Base-by-base conservation (phyloP, 2,113 vertebrate genomes). In the Leucosticte australis region DNA sequence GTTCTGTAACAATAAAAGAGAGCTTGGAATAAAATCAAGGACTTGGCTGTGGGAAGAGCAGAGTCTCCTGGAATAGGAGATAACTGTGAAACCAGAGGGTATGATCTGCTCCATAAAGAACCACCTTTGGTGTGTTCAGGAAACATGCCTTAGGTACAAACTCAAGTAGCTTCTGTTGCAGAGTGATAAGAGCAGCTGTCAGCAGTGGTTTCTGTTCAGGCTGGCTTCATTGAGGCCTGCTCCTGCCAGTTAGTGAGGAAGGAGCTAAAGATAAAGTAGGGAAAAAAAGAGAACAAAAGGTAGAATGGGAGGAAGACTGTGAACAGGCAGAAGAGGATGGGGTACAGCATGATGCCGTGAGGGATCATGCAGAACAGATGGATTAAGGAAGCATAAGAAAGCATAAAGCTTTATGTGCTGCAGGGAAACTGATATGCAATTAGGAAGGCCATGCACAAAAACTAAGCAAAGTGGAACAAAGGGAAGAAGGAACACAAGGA, bases 191-290 rank as follows among this genome's bases (percentile, higher is more conserved):
- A 78, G 44, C 65, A 64, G 7, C 84, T 71, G 81, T 55, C 49
- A 71, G 69, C 53, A 84, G 74, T 68, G 81, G 11, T 63, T 70
- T 91, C 74, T 90, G 44, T 73, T 73, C 12, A 76, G 59, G 41
- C 39, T 79, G 70, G 71, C 44, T 76, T 93, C 68, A n/a, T 0
- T 68, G 70, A 55, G 69, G 47, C 39, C 53, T 76, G 30, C 20
- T 81, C 10, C 56, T 94, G 64, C 41, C 60, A 59, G 23, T 57
- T 55, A 63, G 50, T 55, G 49, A 68, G 67, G 37, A 93, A 53
- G 52, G 53, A 76, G 75, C 46, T 85, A 23, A 68, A 95, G 69
- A 91, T 91, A 75, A 92, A 56, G 10, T 28, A 85, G 65, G 41
- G 57, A 47, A 91, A 87, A 87, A 59, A 7, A 63, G n/a, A 62